Base-by-base conservation (phyloP, 2,888 invertebrate species). In the Liodrosophila aerea region DNA sequence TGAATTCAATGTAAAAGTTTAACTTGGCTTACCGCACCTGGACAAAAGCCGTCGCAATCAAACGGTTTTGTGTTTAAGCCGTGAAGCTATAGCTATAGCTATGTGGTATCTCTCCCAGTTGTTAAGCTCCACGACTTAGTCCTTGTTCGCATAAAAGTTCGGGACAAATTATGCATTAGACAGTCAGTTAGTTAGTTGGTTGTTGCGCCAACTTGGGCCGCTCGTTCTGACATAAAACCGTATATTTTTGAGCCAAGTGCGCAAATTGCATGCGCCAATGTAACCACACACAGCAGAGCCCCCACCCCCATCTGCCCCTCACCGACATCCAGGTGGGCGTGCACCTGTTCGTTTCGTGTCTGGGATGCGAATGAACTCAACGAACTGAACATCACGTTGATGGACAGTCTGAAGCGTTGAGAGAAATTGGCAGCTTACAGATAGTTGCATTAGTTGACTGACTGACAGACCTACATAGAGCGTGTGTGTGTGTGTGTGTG, bases 121-220 rank as follows among this genome's bases (percentile, higher is more conserved):
- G 64, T 59, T 72, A 64, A 61, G 71, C 64, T 52, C 60, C 16
- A 45, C 34, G 53, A 33, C 60, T 69, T 51, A 58, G 47, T 58
- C 60, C 64, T 51, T 58, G 47, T 53, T 36, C 27, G 36, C 51
- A 66, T 54, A 60, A 83, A 81, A 81, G 81, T 81, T 85, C 64
- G 54, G 22, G 82, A 81, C 86, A 81, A 86, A 86, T 82, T 82
- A 81, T 86, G 85, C 81, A 86, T 86, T 82, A 81, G 75, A 68
- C 68, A 77, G 78, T 78, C 60, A 67, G 85, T 85, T 82, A 70
- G 82, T 61, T 68, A 63, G 68, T 46, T 51, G 56, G 46, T 64
- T 75, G 45, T 36, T 40, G 33, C 57, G 40, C 43, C 52, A 54
- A 67, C 51, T 76, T 50, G 57, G 70, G n/a, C n/a, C 22, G 22